These are phyloP conservation scores for Babylonia areolata DNA, from an alignment of 1,140 invertebrate genomes.

Conservation along the genomic window DNA sequence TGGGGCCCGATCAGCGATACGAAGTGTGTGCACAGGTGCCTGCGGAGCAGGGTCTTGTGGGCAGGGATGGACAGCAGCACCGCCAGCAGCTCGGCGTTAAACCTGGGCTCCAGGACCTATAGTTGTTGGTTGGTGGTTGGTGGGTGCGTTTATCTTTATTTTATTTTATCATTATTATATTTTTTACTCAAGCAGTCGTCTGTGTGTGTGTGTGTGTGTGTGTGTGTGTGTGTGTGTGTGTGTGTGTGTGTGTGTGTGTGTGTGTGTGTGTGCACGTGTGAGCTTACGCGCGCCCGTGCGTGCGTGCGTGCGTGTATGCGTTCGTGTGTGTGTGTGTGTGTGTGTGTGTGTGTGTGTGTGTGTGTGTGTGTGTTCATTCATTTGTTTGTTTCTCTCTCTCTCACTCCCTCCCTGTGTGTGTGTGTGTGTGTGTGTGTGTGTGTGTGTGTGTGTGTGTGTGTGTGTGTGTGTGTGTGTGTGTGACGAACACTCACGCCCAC, in stretches of 20 bases:
- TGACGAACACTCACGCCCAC: too few species aligned
- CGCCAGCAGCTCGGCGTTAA: conserved; percentile 95
- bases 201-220: conserved; percentile 7
- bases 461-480: too few species aligned
- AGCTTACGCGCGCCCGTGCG: neutral
- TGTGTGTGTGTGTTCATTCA: neutral
- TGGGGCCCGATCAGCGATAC: conserved; percentile 91
- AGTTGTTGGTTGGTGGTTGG: neutral
- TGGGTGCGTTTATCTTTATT: too few species aligned
- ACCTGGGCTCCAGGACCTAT: conserved; percentile 91
- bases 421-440: too few species aligned
- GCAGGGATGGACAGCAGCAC: conserved; percentile 95
- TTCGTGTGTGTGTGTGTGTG: neutral
- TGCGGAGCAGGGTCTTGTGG: conserved; percentile 92
- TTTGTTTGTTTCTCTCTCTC: too few species aligned
- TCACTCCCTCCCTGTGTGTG: too few species aligned
- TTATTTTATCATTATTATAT: too few species aligned
- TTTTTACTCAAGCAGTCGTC: too few species aligned
- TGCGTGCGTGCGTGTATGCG: neutral
- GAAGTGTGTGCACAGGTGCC: conserved; percentile 96
- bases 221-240: conserved; percentile 2
- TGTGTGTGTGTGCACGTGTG: neutral
- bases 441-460: too few species aligned
- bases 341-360: neutral
- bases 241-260: neutral